Conservation (phyloP, 2,888 invertebrate genomes). For the Agriopis leucophaearia region DNA sequence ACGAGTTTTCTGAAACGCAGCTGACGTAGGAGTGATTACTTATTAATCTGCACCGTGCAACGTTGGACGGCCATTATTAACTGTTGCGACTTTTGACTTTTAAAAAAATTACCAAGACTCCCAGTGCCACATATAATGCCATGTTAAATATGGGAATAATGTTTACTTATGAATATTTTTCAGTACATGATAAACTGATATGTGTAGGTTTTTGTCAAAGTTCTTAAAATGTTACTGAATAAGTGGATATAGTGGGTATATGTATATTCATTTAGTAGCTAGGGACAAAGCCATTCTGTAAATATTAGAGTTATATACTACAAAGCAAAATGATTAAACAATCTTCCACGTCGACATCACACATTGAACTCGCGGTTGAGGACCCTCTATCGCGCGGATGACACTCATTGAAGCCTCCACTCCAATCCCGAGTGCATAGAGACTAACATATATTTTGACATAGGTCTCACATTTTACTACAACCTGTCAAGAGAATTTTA, state of each 20-base stretch:
- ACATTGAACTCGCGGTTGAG: constrained; percentile 45
- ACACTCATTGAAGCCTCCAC: constrained; percentile 60
- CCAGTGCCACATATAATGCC: neutral
- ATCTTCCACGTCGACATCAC: constrained; percentile 40
- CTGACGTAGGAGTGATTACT: constrained; percentile 39
- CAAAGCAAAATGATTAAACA: constrained; percentile 39
- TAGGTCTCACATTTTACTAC: constrained; percentile 45
- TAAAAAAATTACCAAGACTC: neutral
- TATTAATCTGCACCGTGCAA: constrained; percentile 40
- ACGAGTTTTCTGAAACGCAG: constrained; percentile 41
- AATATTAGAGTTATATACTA: neutral
- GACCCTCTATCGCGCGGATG: constrained; percentile 56
- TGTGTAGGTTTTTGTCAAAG: too few species aligned
- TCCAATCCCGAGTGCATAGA: constrained; percentile 51
- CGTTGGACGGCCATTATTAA: constrained; percentile 27
- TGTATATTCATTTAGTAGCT: neutral
- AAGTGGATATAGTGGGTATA: neutral
- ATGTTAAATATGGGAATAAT: neutral
- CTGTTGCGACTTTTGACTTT: constrained; percentile 18
- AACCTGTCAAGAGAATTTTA: constrained; percentile 22
- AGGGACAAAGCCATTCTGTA: too few species aligned
- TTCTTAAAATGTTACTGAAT: too few species aligned
- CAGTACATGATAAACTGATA: neutral
- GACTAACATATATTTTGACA: constrained; percentile 43
- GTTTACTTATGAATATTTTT: neutral